Conservation (phyloP, 2,113 vertebrate genomes). For the Callithrix jacchus region DNA sequence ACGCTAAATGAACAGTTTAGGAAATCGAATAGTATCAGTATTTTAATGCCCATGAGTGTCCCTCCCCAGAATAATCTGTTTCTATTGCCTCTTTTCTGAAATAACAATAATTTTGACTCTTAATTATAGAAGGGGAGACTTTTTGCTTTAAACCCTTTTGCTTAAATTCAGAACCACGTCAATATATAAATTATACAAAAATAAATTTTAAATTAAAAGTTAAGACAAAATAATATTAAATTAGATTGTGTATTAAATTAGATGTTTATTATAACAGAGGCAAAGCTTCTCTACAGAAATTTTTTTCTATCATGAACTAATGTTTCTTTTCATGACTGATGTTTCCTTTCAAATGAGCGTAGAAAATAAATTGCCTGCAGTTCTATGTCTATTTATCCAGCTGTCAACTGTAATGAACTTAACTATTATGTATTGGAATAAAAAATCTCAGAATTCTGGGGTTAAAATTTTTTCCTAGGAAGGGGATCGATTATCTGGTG, state of each 20-base stretch:
- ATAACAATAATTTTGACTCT: background rate
- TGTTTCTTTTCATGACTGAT: background rate
- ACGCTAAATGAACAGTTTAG: background rate
- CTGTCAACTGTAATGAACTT: background rate
- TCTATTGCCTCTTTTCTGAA: background rate
- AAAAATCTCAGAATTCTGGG: slow-evolving; percentile 19
- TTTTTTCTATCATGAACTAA: slow-evolving; percentile 21
- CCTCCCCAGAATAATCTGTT: background rate
- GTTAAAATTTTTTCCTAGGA: slow-evolving; percentile 2
- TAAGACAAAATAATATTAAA: background rate
- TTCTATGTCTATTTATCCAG: background rate
- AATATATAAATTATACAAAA: background rate
- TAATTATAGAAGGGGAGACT: background rate
- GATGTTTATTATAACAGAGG: background rate
- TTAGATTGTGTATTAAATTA: background rate
- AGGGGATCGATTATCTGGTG: background rate
- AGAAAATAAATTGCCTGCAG: background rate
- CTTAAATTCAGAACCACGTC: background rate
- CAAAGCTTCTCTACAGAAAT: background rate
- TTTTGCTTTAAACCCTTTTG: background rate
- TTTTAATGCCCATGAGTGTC: background rate
- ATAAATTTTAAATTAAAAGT: background rate
- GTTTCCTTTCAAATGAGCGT: slow-evolving; percentile 2
- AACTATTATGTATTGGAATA: background rate
- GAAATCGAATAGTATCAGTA: background rate